These are phyloP conservation scores for Thripadectes ignobilis DNA, from an alignment of 2,797 vertebrate genomes.

Conservation along the genomic window DNA sequence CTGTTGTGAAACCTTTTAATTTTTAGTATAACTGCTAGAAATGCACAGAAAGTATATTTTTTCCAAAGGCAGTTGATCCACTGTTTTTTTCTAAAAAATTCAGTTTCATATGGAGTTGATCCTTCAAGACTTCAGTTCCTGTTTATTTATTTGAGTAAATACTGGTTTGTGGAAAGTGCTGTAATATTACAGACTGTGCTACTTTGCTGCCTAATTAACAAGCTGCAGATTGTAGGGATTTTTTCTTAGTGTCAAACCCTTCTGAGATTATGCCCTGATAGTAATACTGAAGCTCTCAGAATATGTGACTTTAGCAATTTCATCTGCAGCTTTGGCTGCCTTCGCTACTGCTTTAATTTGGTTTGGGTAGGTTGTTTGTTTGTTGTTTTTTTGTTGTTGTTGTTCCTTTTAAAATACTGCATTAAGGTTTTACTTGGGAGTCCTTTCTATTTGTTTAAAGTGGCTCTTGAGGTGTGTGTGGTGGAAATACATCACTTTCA, in stretches of 20 bases:
- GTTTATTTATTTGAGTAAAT: not conserved
- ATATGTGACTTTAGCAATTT: not conserved
- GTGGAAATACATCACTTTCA: not conserved
- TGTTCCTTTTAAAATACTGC: not conserved
- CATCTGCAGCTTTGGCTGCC: not conserved
- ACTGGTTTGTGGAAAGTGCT: not conserved
- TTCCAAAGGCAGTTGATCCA: not conserved
- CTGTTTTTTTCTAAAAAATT: not conserved
- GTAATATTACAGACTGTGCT: not conserved
- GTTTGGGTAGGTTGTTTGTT: not conserved
- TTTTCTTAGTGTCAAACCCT: not conserved
- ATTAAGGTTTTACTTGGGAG: not conserved
- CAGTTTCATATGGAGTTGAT: not conserved
- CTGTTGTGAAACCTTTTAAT: not conserved
- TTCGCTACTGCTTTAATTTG: not conserved
- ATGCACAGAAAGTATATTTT: not conserved
- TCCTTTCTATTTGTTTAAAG: not conserved
- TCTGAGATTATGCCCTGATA: not conserved
- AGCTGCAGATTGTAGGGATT: not conserved
- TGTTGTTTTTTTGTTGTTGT: not conserved
- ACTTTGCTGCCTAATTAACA: not conserved
- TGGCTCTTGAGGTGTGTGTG: not conserved
- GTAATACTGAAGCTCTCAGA: not conserved
- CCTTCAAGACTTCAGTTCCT: not conserved
- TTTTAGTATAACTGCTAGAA: not conserved